These are phyloP conservation scores for Thumatha senex DNA, from an alignment of 2,888 invertebrate genomes.

Conservation along the genomic window DNA sequence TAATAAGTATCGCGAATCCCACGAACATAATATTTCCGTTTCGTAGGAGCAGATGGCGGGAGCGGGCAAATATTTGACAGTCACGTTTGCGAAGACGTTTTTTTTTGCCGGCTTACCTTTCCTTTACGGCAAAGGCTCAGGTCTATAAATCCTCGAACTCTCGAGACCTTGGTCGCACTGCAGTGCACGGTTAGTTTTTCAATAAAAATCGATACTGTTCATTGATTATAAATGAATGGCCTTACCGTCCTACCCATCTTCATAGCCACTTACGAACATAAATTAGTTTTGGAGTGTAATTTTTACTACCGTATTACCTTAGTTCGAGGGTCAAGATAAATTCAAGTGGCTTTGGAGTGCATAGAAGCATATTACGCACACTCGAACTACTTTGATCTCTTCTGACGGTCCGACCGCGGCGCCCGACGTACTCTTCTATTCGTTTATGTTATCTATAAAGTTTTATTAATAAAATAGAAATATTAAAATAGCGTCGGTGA, in stretches of 20 bases:
- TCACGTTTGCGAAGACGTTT: constrained; percentile 55
- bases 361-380: constrained; percentile 53
- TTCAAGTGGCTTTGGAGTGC: constrained; percentile 65
- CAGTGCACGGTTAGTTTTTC: constrained; percentile 61
- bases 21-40: constrained; percentile 69
- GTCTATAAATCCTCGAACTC: constrained; percentile 15
- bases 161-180: constrained; percentile 61
- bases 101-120: constrained; percentile 54
- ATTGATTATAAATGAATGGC: constrained; percentile 75
- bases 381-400: constrained; percentile 71
- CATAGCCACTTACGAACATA: constrained; percentile 58
- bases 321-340: constrained; percentile 71
- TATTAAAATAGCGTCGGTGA: constrained; percentile 47
- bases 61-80: constrained; percentile 60
- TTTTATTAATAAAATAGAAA: constrained; percentile 58
- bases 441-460: constrained; percentile 54
- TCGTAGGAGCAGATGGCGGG: constrained; percentile 64
- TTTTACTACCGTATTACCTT: constrained; percentile 79
- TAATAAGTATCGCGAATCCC: constrained; percentile 74
- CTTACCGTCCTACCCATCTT: constrained; percentile 53
- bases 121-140: constrained; percentile 43
- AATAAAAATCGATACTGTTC: constrained; percentile 73
- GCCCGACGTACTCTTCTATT: constrained; percentile 39
- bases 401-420: constrained; percentile 49
- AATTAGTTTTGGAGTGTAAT: constrained; percentile 72